A percentile compares a stretch with the other conserved stretches of the same genome.
Evolutionary conservation across 1,140 invertebrate species (phyloP).

Genomic region (Oppia nitens): DNA sequence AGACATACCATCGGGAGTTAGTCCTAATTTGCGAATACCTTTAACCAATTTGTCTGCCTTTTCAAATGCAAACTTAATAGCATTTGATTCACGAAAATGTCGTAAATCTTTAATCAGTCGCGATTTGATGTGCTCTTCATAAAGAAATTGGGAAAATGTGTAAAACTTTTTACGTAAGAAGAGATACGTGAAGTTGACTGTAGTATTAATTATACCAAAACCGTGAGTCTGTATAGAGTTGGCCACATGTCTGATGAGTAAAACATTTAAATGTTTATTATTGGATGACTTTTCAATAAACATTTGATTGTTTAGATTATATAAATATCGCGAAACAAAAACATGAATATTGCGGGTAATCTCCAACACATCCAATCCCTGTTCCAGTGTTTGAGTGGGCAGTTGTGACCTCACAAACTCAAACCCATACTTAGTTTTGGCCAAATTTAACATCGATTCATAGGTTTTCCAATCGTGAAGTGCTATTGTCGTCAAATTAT

Average conservation of each 20-base stretch:
- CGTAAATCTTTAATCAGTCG: conserved; percentile 35
- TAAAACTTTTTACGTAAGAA: conserved; percentile 86
- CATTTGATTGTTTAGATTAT: conserved; percentile 89
- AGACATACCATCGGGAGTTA: conserved; percentile 59
- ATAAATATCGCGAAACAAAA: conserved; percentile 83
- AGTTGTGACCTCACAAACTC: conserved; percentile 71
- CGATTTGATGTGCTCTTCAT: conserved; percentile 95
- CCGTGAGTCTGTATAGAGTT: conserved; percentile 97
- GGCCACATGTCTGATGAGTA: conserved; percentile 84
- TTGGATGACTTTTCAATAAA: conserved; percentile 25
- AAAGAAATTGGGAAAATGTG: conserved; percentile 92
- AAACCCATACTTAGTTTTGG: conserved; percentile 63
- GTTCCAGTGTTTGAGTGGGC: conserved; percentile 88
- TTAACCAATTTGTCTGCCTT: conserved; percentile 87
- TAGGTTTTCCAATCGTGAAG: conserved; percentile 95
- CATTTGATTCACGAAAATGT: conserved; percentile 14
- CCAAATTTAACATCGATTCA: conserved; percentile 84
- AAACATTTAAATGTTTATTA: conserved; percentile 89
- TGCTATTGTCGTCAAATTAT: conserved; percentile 92
- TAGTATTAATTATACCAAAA: conserved; percentile 92
- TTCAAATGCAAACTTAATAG: conserved; percentile 50
- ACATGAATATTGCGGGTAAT: conserved; percentile 93
- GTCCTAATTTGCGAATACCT: conserved; percentile 70
- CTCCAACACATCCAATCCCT: conserved; percentile 92
- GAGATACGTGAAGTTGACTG: conserved; percentile 89